Percentiles rank a stretch among this genome's conserved stretches.
Conservation (phyloP, 2,113 vertebrate species). For the Tautogolabrus adspersus region DNA sequence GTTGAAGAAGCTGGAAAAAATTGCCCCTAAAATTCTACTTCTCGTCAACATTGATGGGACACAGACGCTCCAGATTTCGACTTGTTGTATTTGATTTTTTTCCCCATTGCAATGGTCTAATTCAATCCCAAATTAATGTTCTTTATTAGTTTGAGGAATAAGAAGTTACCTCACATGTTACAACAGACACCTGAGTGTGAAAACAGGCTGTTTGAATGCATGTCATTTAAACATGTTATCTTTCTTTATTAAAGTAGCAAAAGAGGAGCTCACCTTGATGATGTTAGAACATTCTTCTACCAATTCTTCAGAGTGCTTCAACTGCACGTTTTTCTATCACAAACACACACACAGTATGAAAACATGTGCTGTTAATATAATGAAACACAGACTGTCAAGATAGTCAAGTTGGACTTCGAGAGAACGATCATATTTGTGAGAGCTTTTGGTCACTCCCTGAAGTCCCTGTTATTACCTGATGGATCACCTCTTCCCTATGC, state of each 20-base stretch:
- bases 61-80: neutral
- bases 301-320: conserved; percentile 44
- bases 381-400: neutral
- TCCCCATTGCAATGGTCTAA: too few species aligned
- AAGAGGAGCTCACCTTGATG: conserved; percentile 57
- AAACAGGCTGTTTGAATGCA: neutral
- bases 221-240: neutral
- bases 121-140: too few species aligned
- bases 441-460: neutral
- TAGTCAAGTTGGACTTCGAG: neutral
- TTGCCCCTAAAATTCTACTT: too few species aligned
- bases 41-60: neutral
- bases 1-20: too few species aligned
- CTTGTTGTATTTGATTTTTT: too few species aligned
- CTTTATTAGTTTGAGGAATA: too few species aligned
- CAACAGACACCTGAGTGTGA: too few species aligned
- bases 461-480: conserved; percentile 55
- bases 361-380: neutral
- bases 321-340: conserved; percentile 47
- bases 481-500: conserved; percentile 56
- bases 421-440: neutral
- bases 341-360: conserved; percentile 4
- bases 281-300: conserved; percentile 56
- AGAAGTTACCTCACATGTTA: neutral
- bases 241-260: neutral